Evolutionary conservation across 2,888 invertebrate species (phyloP).

Genomic region (Graphium colonna): DNA sequence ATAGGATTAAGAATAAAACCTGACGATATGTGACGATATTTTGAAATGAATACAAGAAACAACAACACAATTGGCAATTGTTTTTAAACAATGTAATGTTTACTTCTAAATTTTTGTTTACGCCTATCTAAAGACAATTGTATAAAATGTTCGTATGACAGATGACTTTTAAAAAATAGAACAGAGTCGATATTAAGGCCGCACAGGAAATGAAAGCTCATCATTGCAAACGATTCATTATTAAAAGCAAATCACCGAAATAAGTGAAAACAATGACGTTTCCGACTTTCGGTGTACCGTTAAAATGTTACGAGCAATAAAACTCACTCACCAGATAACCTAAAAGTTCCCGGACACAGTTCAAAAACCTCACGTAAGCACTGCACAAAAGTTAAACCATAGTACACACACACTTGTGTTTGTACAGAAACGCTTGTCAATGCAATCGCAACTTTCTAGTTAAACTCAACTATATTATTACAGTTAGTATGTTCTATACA

Average conservation of each 20-base stretch:
- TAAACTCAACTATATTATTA: slow-evolving; percentile 26
- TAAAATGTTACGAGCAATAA: slow-evolving; percentile 22
- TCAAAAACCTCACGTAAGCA: slow-evolving; percentile 50
- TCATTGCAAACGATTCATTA: neutral
- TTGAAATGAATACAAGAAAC: no score
- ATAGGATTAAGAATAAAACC: slow-evolving; percentile 36
- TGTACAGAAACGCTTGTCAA: slow-evolving; percentile 44
- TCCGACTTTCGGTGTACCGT: slow-evolving; percentile 1
- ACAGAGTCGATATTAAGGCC: no score
- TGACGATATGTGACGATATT: slow-evolving; percentile 32
- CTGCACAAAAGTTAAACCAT: slow-evolving; percentile 49
- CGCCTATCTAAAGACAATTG: no score
- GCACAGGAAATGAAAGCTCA: neutral
- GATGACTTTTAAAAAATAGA: no score
- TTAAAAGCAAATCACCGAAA: no score
- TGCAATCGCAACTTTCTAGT: slow-evolving; percentile 55
- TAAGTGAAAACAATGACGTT: neutral
- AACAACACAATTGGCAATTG: no score
- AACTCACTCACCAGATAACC: slow-evolving; percentile 42
- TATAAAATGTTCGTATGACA: no score
- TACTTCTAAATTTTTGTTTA: no score
- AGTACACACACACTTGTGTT: slow-evolving; percentile 43
- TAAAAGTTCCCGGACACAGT: slow-evolving; percentile 46
- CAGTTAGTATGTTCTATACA: neutral
- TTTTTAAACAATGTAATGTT: no score